Conservation (phyloP, 2,797 vertebrate genomes). For the Yasuhikotakia modesta region DNA sequence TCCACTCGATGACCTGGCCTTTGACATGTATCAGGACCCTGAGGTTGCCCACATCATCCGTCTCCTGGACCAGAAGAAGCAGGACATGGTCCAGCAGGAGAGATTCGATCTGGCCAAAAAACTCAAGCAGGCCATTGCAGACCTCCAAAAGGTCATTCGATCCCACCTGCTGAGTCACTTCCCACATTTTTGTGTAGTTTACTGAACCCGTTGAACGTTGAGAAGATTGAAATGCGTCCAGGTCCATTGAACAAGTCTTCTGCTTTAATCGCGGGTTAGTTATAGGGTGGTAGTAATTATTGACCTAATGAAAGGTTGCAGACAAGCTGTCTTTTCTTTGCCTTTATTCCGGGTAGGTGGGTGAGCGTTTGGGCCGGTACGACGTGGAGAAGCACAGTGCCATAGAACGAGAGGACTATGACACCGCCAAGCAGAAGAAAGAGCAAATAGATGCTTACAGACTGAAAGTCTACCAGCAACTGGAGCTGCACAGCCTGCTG, state of each 20-base stretch:
- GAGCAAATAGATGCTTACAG: constrained; percentile 90
- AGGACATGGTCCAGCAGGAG: constrained; percentile 82
- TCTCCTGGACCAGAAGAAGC: constrained; percentile 85
- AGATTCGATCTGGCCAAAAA: constrained; percentile 86
- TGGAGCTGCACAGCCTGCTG: constrained; percentile 86
- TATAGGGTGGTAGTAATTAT: not conserved
- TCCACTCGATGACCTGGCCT: constrained; percentile 92
- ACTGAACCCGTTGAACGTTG: not conserved
- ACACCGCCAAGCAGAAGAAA: constrained; percentile 89
- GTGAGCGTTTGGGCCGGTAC: constrained; percentile 87
- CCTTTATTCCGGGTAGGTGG: constrained; percentile 76
- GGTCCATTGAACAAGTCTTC: not conserved
- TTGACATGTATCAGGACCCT: constrained; percentile 97
- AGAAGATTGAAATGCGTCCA: not conserved
- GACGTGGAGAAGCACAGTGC: constrained; percentile 92
- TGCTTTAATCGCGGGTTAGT: not conserved
- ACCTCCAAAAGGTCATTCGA: constrained; percentile 88
- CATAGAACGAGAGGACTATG: constrained; percentile 91
- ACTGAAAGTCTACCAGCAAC: constrained; percentile 83
- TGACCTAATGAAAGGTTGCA: not conserved
- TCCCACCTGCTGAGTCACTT: not conserved
- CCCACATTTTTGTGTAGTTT: not conserved
- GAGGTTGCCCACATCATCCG: constrained; percentile 94
- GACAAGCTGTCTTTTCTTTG: not conserved
- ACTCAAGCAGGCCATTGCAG: constrained; percentile 93